phyloP scores from a whole-genome alignment of 2,113 vertebrate genomes.

The Rhinoderma darwinii region DNA sequence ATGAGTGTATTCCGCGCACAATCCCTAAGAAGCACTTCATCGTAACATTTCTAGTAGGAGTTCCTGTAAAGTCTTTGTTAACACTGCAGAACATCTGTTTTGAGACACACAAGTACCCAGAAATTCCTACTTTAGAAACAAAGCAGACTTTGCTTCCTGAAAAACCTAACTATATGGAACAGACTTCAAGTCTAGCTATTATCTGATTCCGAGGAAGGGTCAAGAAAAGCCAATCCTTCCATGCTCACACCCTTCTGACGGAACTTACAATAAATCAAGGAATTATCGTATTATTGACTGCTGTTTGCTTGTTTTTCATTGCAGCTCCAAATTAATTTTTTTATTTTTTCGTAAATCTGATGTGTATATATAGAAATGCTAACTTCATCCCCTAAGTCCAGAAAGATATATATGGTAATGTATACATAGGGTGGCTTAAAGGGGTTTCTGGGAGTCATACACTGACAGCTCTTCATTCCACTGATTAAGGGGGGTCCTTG shows the following conservation, averaged over 20 bases:
- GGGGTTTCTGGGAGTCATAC: too few relatives aligned
- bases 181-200: neutral
- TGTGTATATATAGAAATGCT: too few relatives aligned
- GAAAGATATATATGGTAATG: too few relatives aligned
- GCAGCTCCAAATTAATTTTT: neutral
- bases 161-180: neutral
- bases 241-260: neutral
- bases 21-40: neutral
- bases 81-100: neutral
- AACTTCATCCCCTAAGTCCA: too few relatives aligned
- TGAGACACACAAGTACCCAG: neutral
- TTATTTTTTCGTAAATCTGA: too few relatives aligned
- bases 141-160: neutral
- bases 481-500: too few relatives aligned
- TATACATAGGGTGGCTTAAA: too few relatives aligned
- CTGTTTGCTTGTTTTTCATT: neutral
- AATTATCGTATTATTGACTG: neutral
- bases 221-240: neutral
- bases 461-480: too few relatives aligned
- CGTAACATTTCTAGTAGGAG: neutral
- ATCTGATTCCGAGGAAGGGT: neutral
- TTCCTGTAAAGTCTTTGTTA: conserved; percentile 24
- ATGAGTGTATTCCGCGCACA: neutral
- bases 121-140: neutral
- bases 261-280: neutral